Base-by-base conservation (phyloP, 2,113 vertebrate genomes). In the Strix uralensis region DNA sequence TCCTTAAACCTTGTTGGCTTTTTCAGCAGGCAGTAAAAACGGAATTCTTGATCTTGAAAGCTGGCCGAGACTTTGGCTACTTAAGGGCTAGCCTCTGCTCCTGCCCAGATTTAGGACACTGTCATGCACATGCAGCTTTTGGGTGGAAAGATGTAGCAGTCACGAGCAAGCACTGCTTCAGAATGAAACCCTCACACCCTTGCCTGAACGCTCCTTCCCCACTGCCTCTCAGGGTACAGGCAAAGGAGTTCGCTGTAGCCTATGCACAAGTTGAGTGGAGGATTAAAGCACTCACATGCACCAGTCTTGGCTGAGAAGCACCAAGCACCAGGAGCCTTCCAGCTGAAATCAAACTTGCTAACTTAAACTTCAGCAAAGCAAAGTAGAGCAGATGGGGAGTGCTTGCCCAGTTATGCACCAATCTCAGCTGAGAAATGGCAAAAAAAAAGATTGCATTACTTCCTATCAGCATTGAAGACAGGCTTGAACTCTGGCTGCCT, bases 361-460 rank as follows among this genome's bases (percentile, higher is more conserved):
- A 92, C 78, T 93, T 97, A 96, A 95, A 93, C 96, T 95, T 94
- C 93, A 96, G 93, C 81, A 96, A 94, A 93, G 93, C 91, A 97
- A 97, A 96, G 96, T 46, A 88, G 92, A 94, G 93, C 58, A 92
- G 96, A 46, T 88, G 87, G 67, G 54, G 71, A 91, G 40, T 82
- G 92, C 85, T 91, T 95, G 91, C 94, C 65, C 90, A 90, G 71
- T 72, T 86, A 94, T 81, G 72, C 67, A 94, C 26, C 83, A 94
- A 86, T 81, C 75, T 95, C 86, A 95, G 95, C 93, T 96, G 73
- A 91, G 93, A 94, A 97, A 96, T 72, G 49, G 80, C 62, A 91
- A 81, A 78, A 71, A 86, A 54, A 83, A 11, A 86, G 63, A 93
- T n/a, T 88, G 78, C 59, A 96, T 97, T 96, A 96, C 78, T 94